phyloP scores from a whole-genome alignment of 2,797 vertebrate species.

The Darevskia mixta region DNA sequence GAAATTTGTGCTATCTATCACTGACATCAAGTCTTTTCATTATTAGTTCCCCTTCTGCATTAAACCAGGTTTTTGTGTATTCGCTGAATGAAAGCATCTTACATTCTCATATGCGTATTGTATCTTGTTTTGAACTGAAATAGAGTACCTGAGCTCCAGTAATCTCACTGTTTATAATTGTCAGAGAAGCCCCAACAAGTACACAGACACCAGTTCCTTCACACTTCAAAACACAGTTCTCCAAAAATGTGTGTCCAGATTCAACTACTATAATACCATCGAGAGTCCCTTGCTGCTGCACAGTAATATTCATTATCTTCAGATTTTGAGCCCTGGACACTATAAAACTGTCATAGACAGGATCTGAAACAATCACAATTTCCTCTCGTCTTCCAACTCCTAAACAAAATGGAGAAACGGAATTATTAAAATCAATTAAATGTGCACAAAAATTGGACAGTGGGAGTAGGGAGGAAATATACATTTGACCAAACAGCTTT shows the following conservation, averaged over 20 bases:
- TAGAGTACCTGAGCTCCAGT: constrained; percentile 74
- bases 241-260: constrained; percentile 77
- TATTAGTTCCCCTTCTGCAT: background rate
- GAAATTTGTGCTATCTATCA: background rate
- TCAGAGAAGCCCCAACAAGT: constrained; percentile 74
- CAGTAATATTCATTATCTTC: constrained; percentile 72
- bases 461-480: background rate
- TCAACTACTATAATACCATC: constrained; percentile 79
- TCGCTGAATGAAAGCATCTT: background rate
- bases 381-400: constrained; percentile 73
- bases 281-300: constrained; percentile 77
- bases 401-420: constrained; percentile 38
- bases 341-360: constrained; percentile 70
- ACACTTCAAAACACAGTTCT: constrained; percentile 77
- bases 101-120: background rate
- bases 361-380: constrained; percentile 68
- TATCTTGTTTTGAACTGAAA: constrained; percentile 19
- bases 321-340: constrained; percentile 70
- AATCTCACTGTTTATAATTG: constrained; percentile 69
- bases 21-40: background rate
- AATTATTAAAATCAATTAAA: constrained; percentile 34
- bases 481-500: background rate
- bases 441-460: background rate
- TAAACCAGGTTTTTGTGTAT: background rate
- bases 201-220: constrained; percentile 78